Evolutionary conservation across 1,140 invertebrate genomes (phyloP), one percentile per base, ranked within the genome.

Genomic region (Lordiphosa stackelbergi): DNA sequence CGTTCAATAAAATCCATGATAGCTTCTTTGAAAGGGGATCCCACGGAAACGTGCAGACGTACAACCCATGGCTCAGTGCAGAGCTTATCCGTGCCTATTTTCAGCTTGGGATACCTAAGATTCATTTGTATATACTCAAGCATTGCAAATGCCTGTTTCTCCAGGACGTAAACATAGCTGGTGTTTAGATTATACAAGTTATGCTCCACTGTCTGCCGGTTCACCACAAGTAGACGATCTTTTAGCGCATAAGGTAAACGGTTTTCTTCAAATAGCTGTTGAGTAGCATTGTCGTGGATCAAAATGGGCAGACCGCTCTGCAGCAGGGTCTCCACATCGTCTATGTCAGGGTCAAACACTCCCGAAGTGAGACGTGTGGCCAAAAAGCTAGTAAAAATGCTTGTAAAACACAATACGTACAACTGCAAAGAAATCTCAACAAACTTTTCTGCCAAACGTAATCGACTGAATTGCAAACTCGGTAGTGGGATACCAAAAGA

Each of bases 221-320:
- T 37, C 4, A 65, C 55, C 3, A 48, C 2, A 2, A 40, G 3
- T 5, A 72, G n/a, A 1, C 38, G 53, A 40, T 56, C 51, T 1
- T 37, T 11, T 2, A 68, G 10, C 0, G 10, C 11, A 0, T 35
- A 36, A 0, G 63, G 62, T 42, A 72, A 4, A 0, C 31, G 6
- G 8, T 66, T 13, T 0, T 56, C n/a, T 0, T 28, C 10, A 8
- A 73, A 68, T 0, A 35, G 9, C 2, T 7, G 3, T n/a, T 2
- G 4, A 0, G 41, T 4, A 1, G 16, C 1, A 0, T 22, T 9
- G 24, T 68, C 49, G 1, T 5, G 2, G 2, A 53, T 22, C 28
- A 68, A 16, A n/a, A 73, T 72, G 1, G 35, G 51, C 0, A 73
- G 37, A 2, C 53, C 53, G 54, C 62, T 72, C 1, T 19, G 24